phyloP scores from a whole-genome alignment of 2,888 invertebrate genomes.

The Actias luna region DNA sequence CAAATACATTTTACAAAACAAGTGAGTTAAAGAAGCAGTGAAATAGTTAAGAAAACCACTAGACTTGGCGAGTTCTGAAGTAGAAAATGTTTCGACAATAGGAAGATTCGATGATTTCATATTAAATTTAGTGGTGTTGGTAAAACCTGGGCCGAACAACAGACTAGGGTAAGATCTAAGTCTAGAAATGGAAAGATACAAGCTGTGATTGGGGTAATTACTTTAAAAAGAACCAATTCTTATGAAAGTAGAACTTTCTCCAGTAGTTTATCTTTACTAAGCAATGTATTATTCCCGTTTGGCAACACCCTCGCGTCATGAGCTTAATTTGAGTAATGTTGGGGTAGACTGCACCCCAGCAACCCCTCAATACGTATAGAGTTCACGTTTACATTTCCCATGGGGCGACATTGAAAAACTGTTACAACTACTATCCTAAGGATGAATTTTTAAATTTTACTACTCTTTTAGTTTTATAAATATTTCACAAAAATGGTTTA shows the following conservation, averaged over 20 bases:
- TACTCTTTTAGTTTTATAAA: neutral
- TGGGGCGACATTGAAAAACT: conserved; percentile 43
- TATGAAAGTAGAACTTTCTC: conserved; percentile 22
- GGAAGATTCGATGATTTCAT: neutral
- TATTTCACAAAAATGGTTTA: neutral
- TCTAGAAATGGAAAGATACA: neutral
- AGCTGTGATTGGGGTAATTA: neutral
- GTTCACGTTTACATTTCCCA: conserved; percentile 54
- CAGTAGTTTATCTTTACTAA: conserved; percentile 29
- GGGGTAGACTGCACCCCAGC: conserved; percentile 47
- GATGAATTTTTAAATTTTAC: conserved; percentile 45
- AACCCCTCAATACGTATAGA: conserved; percentile 56
- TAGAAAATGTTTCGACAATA: neutral
- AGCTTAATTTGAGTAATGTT: conserved; percentile 77
- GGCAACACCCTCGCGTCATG: conserved; percentile 61
- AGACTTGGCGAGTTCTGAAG: neutral
- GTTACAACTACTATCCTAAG: conserved; percentile 44
- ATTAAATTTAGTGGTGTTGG: neutral
- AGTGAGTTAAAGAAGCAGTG: neutral
- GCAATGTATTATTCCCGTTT: conserved; percentile 24
- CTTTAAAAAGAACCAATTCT: neutral
- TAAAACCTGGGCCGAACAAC: neutral
- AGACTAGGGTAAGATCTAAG: neutral
- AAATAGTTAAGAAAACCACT: neutral
- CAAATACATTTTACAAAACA: neutral